Evolutionary conservation across 2,797 vertebrate genomes (phyloP).

Genomic region (Euthynnus affinis): DNA sequence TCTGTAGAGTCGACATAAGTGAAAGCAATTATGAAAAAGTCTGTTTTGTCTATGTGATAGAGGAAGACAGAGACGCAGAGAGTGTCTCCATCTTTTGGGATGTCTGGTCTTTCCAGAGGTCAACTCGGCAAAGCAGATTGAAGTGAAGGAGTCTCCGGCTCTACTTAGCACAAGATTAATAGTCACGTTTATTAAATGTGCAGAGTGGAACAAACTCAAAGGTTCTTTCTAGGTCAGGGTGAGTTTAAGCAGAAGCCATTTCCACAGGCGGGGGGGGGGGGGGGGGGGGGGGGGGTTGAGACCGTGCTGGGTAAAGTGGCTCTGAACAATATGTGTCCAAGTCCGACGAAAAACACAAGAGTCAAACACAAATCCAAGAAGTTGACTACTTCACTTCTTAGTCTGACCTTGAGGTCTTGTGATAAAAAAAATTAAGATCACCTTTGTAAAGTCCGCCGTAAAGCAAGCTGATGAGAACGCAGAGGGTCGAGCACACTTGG

Average conservation of each 20-base stretch:
- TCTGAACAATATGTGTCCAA: not conserved
- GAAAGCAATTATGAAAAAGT: not conserved
- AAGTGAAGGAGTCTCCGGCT: constrained; percentile 12
- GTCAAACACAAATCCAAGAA: no score
- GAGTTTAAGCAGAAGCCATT: constrained; percentile 34
- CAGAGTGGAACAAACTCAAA: constrained; percentile 29
- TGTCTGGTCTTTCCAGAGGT: constrained; percentile 11
- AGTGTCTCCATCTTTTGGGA: not conserved
- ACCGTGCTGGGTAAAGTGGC: not conserved
- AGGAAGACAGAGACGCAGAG: no score
- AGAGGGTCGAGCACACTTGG: not conserved
- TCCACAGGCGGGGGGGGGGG: no score
- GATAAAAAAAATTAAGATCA: no score
- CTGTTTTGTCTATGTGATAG: not conserved
- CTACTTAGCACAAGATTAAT: constrained; percentile 28
- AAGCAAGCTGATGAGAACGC: not conserved
- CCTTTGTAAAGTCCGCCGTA: not conserved
- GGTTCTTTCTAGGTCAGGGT: constrained; percentile 43
- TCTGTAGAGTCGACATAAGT: not conserved
- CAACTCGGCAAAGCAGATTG: not conserved
- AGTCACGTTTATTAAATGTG: constrained; percentile 47
- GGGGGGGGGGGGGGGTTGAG: no score
- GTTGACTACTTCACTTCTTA: no score
- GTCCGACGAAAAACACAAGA: not conserved
- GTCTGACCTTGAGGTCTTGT: no score